A percentile compares a stretch with the other conserved stretches of the same genome.
Conservation (phyloP, 2,888 invertebrate species). For the Heteropelma amictum region DNA sequence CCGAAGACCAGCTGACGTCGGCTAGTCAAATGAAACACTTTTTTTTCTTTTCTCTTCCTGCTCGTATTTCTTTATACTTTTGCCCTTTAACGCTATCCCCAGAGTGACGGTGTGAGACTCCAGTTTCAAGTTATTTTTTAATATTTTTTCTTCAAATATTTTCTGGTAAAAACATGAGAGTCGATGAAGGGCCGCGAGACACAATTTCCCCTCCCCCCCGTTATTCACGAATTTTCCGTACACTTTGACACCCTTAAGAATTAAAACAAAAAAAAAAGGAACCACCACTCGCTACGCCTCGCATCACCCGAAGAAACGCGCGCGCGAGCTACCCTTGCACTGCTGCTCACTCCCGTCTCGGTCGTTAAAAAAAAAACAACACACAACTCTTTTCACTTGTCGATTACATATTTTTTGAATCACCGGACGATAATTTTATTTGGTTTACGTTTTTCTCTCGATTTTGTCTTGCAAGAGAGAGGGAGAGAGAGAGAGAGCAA, state of each 20-base stretch:
- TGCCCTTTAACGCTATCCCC: neutral
- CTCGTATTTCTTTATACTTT: neutral
- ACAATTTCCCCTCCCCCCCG: neutral
- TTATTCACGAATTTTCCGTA: constrained; percentile 18
- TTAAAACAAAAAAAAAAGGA: neutral
- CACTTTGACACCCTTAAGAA: constrained; percentile 2
- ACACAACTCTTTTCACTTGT: constrained; percentile 12
- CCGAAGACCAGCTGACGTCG: constrained; percentile 86
- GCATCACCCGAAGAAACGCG: constrained; percentile 50
- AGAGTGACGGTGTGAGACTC: neutral
- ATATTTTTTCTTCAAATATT: too few relatives aligned
- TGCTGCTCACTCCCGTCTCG: constrained; percentile 17
- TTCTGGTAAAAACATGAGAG: too few relatives aligned
- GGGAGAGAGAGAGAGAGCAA: constrained; percentile 18
- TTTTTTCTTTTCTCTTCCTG: constrained; percentile 2
- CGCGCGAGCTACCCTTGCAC: constrained; percentile 65
- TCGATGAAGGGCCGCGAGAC: neutral
- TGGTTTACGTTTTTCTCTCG: constrained; percentile 67
- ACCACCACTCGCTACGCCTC: constrained; percentile 35
- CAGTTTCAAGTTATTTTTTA: constrained; percentile 29
- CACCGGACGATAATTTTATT: constrained; percentile 69
- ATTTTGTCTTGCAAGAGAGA: constrained; percentile 52
- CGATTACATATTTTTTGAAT: constrained; percentile 69
- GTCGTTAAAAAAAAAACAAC: constrained; percentile 25
- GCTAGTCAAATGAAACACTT: constrained; percentile 71